Evolutionary conservation across 1,140 invertebrate genomes (phyloP), one percentile per base, ranked within the genome.

Genomic region (Drosophila pachea): DNA sequence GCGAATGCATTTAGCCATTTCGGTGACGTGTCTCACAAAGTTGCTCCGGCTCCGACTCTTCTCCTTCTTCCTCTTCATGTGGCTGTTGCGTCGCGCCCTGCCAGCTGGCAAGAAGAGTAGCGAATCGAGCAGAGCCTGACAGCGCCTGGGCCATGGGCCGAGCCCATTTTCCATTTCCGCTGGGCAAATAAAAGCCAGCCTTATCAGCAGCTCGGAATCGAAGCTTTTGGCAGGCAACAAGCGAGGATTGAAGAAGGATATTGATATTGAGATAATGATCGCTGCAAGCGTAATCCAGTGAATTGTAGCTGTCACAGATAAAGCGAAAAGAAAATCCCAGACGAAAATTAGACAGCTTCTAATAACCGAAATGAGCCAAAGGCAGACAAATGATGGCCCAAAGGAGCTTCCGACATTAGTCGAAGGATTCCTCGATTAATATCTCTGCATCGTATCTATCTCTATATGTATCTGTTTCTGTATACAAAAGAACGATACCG

Each of bases 161-260:
- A 68, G 55, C 79, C 79, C 79, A 78, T 83, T 81, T 84, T 84
- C 79, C 83, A 84, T 78, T 78, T 83, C 78, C 79, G 79, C 50
- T 83, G 36, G 35, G 29, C 52, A 59, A 54, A 55, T 40, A 50
- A 43, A 31, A 12, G 40, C 16, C 22, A 47, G 49, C 67, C 22
- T 56, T 78, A 78, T 78, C 76, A 68, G 42, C n/a, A n/a, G 47
- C 70, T 70, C 58, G 53, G 55, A 74, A 78, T 78, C 76, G 47
- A 45, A 55, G 36, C 65, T 62, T 74, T 63, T 55, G 73, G 45
- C 53, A 35, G 22, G 36, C 45, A 42, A 68, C 31, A 54, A 38
- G 64, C 68, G 77, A 53, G 12, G 47, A 22, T 33, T 9, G 7
- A 48, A 61, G 45, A 43, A 52, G 50, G 47, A 22, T 7, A 59